Conservation (phyloP, 37 sponge, comb jelly and placozoan genomes). For the Beroe forskalii region DNA sequence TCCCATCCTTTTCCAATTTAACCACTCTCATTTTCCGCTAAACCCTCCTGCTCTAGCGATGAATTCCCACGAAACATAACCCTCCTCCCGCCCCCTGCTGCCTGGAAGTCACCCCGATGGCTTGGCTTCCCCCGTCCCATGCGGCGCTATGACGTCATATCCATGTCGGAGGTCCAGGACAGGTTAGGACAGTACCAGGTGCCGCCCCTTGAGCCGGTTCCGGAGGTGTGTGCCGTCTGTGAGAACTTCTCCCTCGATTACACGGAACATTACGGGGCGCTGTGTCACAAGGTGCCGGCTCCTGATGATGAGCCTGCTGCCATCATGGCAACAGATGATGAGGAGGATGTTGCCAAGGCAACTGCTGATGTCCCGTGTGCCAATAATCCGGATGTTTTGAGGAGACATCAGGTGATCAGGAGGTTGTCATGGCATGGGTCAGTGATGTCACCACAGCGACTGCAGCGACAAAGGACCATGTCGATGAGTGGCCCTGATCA, state of each 20-base stretch:
- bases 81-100: no score
- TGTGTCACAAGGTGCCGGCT: not conserved
- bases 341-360: not conserved
- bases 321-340: not conserved
- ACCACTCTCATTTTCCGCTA: no score
- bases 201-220: slow-evolving; percentile 30
- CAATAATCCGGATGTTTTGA: not conserved
- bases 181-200: not conserved
- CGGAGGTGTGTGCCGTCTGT: slow-evolving; percentile 7
- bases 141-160: not conserved
- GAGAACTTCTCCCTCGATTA: not conserved
- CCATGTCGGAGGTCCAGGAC: not conserved
- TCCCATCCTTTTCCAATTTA: no score
- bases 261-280: not conserved
- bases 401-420: not conserved
- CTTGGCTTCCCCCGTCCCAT: no score
- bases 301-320: not conserved
- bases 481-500: not conserved
- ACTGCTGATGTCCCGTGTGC: not conserved
- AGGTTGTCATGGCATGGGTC: not conserved
- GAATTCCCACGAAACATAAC: no score
- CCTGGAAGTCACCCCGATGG: no score
- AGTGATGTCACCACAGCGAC: slow-evolving; percentile 11
- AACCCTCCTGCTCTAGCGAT: no score
- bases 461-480: not conserved